A percentile compares a stretch with the other conserved stretches of the same genome.
Conservation (phyloP, 2,888 invertebrate species). For the Synanthedon andrenaeformis region DNA sequence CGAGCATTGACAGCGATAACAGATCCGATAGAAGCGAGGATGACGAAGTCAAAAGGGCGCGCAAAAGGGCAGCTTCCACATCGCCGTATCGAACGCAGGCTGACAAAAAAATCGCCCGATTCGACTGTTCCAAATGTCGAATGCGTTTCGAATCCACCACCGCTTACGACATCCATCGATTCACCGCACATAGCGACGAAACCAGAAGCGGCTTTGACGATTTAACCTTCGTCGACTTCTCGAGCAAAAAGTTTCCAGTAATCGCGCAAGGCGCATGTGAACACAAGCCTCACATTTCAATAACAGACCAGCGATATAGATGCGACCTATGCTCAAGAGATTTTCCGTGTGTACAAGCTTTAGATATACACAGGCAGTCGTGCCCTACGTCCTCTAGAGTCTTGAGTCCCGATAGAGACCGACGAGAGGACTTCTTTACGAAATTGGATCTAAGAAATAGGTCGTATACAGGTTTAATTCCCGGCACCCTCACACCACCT, state of each 20-base stretch:
- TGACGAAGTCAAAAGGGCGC: constrained; percentile 40
- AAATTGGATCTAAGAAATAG: constrained; percentile 82
- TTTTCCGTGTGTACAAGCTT: constrained; percentile 77
- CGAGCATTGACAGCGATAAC: constrained; percentile 68
- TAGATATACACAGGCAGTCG: constrained; percentile 74
- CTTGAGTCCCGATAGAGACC: constrained; percentile 69
- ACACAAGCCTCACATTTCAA: constrained; percentile 69
- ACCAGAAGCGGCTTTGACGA: constrained; percentile 77
- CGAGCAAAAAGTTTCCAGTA: constrained; percentile 81
- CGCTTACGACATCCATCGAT: constrained; percentile 77
- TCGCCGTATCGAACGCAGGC: constrained; percentile 46
- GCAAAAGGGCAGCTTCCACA: constrained; percentile 52
- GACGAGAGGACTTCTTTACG: constrained; percentile 84
- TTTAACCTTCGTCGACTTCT: constrained; percentile 82
- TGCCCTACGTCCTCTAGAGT: constrained; percentile 47
- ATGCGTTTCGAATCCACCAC: constrained; percentile 80
- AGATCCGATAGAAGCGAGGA: constrained; percentile 69
- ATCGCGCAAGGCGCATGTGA: constrained; percentile 82
- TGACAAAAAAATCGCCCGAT: constrained; percentile 49
- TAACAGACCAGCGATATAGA: constrained; percentile 73
- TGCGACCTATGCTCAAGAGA: constrained; percentile 78
- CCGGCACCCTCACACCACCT: constrained; percentile 55
- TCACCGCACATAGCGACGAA: constrained; percentile 71
- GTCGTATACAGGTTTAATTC: constrained; percentile 53
- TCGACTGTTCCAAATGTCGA: constrained; percentile 80